Base-by-base conservation (phyloP, 2,888 invertebrate species). In the Pterostichus madidus region DNA sequence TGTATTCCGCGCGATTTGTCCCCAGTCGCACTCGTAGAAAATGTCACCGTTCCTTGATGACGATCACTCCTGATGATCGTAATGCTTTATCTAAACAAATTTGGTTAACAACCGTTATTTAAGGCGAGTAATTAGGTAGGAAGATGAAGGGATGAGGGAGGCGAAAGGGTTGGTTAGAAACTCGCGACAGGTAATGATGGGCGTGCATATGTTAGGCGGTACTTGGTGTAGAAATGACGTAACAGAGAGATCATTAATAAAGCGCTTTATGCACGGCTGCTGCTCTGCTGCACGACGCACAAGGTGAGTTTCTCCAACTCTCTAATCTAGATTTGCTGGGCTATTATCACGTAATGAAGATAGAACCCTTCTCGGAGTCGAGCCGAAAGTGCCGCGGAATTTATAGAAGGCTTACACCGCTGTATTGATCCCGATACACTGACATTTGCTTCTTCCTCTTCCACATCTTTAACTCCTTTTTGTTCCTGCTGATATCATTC, bases 271-370 rank as follows among this genome's bases (percentile, higher is more conserved):
- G 56, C 56, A 64, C 11, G 13, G 39, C 39, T 39, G 39, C 39
- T 39, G 15, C 71, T 2, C 39, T 39, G 39, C 39, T 39, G 15
- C 71, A 71, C 61, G 35, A 56, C 56, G 61, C 61, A 79, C 39
- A 79, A 79, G 78, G 78, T 79, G 46, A 79, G 78, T 79, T 44
- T 79, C 78, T 59, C 32, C 10, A 49, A 53, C 80, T 73, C 59
- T 80, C 53, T 80, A 80, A 80, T 80, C 80, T 80, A 80, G 80
- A 80, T 80, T 80, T 80, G 80, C 73, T 59, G 73, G 61, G 71
- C 80, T 80, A 80, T 80, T 80, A 80, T 71, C 73, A 80, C 71
- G 71, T 80, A 80, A 80, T 80, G 80, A 80, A 80, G 80, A 80
- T 73, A 80, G 80, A 80, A 80, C 80, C 80, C 80, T 80, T 73